These are phyloP conservation scores for Agriopis leucophaearia DNA, from an alignment of 2,888 invertebrate genomes.

Conservation along the genomic window DNA sequence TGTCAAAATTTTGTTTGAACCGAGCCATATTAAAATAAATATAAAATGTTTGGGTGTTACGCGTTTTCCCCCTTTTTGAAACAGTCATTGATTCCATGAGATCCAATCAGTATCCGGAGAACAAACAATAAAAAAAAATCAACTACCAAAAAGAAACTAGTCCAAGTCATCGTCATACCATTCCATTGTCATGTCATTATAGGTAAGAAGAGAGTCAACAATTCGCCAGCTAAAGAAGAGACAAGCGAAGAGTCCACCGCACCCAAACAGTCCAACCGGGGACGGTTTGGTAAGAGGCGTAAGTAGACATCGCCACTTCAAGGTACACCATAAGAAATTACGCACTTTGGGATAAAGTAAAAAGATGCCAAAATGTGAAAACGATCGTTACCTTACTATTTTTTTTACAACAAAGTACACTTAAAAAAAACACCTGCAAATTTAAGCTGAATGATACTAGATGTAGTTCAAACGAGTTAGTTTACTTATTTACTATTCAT, in stretches of 20 bases:
- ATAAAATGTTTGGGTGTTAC: no score
- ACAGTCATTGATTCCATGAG: no score
- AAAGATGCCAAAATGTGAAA: conserved; percentile 8
- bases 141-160: conserved; percentile 1
- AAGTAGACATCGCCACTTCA: conserved; percentile 55
- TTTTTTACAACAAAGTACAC: not conserved
- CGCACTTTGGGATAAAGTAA: conserved; percentile 26
- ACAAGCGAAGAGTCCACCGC: conserved; percentile 67
- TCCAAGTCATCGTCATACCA: conserved; percentile 15
- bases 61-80: no score
- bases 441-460: no score
- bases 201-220: conserved; percentile 74
- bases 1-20: no score
- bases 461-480: no score
- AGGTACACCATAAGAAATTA: conserved; percentile 38
- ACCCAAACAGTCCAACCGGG: conserved; percentile 67
- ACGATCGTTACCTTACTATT: not conserved
- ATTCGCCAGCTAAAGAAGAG: conserved; percentile 66
- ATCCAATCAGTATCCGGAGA: not conserved
- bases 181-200: conserved; percentile 40
- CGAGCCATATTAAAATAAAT: no score
- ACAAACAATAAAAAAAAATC: not conserved
- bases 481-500: no score
- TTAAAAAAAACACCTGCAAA: not conserved
- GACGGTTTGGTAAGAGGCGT: conserved; percentile 76